A percentile compares a stretch with the other conserved stretches of the same genome.
Evolutionary conservation across 2,888 invertebrate genomes (phyloP).

Genomic region (Erynnis tages): DNA sequence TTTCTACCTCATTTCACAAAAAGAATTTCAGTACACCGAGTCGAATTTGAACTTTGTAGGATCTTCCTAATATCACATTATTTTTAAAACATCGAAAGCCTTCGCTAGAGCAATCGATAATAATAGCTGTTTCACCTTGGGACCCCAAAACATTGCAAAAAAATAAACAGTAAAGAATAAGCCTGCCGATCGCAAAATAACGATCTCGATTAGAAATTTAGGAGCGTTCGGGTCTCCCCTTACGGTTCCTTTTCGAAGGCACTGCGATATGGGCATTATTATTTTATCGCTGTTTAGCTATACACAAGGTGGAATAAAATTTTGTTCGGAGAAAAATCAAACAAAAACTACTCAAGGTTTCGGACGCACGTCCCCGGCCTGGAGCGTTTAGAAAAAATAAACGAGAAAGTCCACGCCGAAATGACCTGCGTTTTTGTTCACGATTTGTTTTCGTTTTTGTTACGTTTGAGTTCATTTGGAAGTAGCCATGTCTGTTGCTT

Average conservation of each 20-base stretch:
- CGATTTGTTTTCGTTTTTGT: slow-evolving; percentile 80
- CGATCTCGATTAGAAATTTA: slow-evolving; percentile 73
- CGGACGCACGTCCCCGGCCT: slow-evolving; percentile 76
- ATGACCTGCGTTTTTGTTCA: slow-evolving; percentile 80
- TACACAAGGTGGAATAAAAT: slow-evolving; percentile 67
- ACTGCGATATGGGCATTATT: slow-evolving; percentile 62
- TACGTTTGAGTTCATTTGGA: slow-evolving; percentile 80
- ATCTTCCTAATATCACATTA: background rate
- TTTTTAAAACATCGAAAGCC: slow-evolving; percentile 4
- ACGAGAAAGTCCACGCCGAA: slow-evolving; percentile 75
- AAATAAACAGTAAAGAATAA: slow-evolving; percentile 61
- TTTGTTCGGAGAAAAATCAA: slow-evolving; percentile 59
- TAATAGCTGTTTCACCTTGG: slow-evolving; percentile 62
- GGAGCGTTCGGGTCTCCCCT: slow-evolving; percentile 60
- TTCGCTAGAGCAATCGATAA: slow-evolving; percentile 34
- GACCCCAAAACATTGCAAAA: slow-evolving; percentile 61
- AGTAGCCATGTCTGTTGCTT: slow-evolving; percentile 78
- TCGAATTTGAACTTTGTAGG: background rate
- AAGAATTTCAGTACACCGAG: too few relatives aligned
- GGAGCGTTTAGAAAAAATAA: slow-evolving; percentile 73
- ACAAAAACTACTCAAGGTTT: slow-evolving; percentile 70
- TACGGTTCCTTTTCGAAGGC: slow-evolving; percentile 64
- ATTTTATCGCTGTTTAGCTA: slow-evolving; percentile 74
- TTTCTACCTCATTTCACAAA: background rate
- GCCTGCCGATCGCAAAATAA: slow-evolving; percentile 63